These are phyloP conservation scores for Andrena hattorfiana DNA, from an alignment of 2,888 invertebrate species.

Conservation along the genomic window DNA sequence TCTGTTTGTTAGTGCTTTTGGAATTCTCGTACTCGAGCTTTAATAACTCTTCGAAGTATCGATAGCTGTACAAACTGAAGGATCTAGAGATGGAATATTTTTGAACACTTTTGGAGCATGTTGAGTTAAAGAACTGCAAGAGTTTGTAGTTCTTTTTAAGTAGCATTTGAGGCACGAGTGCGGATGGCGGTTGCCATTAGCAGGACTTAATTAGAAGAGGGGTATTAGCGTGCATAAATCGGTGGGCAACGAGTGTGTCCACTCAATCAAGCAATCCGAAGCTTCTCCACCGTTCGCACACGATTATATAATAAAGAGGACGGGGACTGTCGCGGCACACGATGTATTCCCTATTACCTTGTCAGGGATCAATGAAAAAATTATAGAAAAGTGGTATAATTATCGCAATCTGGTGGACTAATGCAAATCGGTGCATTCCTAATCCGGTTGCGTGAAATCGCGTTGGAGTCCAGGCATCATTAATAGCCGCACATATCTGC, in stretches of 20 bases:
- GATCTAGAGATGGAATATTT: too few relatives aligned
- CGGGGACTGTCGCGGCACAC: constrained; percentile 39
- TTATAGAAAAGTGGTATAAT: constrained; percentile 53
- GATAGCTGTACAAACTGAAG: too few relatives aligned
- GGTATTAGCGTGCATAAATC: neutral
- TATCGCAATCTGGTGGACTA: constrained; percentile 30
- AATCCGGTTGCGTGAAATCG: constrained; percentile 1
- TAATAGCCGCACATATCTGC: constrained; percentile 8
- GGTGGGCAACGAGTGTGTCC: constrained; percentile 36
- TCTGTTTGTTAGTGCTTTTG: too few relatives aligned
- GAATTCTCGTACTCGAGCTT: too few relatives aligned
- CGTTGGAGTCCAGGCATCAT: constrained; percentile 8
- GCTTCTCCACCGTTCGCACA: constrained; percentile 23
- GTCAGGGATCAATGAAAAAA: constrained; percentile 61
- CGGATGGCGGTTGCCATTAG: too few relatives aligned
- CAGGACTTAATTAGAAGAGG: too few relatives aligned
- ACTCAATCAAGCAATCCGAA: constrained; percentile 43
- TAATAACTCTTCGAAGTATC: too few relatives aligned
- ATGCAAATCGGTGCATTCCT: constrained; percentile 1
- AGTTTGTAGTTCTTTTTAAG: too few relatives aligned
- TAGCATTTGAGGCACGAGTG: too few relatives aligned
- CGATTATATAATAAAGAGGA: constrained; percentile 63
- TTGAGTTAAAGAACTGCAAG: too few relatives aligned
- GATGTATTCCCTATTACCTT: constrained; percentile 61
- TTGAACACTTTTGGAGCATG: too few relatives aligned